Base-by-base conservation (phyloP, 2,888 invertebrate species). In the Sesamia inferens region DNA sequence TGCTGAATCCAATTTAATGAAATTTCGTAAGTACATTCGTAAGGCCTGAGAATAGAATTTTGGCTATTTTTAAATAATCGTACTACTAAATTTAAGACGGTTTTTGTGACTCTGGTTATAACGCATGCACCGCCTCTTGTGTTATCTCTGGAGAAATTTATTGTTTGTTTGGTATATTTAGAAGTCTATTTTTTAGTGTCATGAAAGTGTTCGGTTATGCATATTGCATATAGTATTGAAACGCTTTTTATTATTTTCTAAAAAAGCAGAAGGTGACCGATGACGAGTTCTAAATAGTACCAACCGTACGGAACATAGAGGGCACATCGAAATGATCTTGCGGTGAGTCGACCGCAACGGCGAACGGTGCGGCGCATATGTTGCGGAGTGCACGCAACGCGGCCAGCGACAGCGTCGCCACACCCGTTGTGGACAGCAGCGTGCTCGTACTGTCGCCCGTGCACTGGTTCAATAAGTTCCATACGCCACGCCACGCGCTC, bases 401-500 rank as follows among this genome's bases (percentile, higher is more conserved):
- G 39, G 97, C 97, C 83, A 99, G 95, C 58, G 97, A 97, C 65
- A 97, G 92, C 72, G 98, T 94, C 10, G 98, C 97, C 14, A 97
- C 96, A 55, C 97, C 93, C 16, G 97, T 97, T 0, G 97, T 97
- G 14, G 97, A 96, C 76, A 97, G 95, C 76, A 98, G 96, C 81
- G 97, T 97, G 76, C 94, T 95, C 69, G 93, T 96, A 89, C 96
- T 97, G 85, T 95, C 95, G 59, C 97, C 97, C 55, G 98, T 97
- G 87, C 97, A 97, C 90, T 97, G 95, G 90, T 98, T 98, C 87
- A 98, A 96, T 66, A 97, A 94, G 85, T 97, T 96, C 98, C 98
- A 99, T 62, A 98, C 97, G 2, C 99, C 99, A 13, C 98, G 97
- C 99, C 99, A 99, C 77, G 98, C 98, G 89, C 98, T 98, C 61